Evolutionary conservation across 1,140 invertebrate species (phyloP).

Genomic region (Aphaenogaster rudis): DNA sequence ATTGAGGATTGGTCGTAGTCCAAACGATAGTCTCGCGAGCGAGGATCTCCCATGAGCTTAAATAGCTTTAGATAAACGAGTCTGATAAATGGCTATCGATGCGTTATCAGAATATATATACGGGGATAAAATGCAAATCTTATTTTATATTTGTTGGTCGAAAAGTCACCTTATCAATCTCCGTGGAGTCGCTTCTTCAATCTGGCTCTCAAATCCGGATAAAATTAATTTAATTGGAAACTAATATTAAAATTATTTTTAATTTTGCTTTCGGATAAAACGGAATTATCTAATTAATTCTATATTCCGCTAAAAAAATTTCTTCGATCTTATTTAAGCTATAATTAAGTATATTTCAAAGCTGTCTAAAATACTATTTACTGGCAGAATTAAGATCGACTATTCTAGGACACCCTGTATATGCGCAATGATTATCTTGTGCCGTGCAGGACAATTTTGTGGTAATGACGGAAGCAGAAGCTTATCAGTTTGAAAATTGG

Average conservation of each 20-base stretch:
- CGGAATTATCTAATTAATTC: not conserved
- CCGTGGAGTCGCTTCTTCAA: not conserved
- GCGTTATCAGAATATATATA: not conserved
- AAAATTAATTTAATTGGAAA: no score
- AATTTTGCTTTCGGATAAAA: not conserved
- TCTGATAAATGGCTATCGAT: not conserved
- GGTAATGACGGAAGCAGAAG: not conserved
- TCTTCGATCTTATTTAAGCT: not conserved
- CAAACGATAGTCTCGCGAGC: not conserved
- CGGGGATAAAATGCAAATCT: not conserved
- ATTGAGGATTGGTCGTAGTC: not conserved
- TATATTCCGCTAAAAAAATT: not conserved
- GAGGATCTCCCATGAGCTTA: not conserved
- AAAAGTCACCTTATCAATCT: not conserved
- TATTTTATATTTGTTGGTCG: not conserved
- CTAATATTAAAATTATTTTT: not conserved
- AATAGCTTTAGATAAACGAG: constrained; percentile 10
- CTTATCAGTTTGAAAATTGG: constrained; percentile 14
- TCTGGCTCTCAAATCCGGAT: not conserved
- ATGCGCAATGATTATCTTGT: not conserved
- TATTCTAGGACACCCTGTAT: not conserved
- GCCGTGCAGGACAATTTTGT: not conserved
- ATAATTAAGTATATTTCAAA: not conserved
- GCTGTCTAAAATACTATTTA: not conserved
- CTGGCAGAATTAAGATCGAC: not conserved